Evolutionary conservation across 2,888 invertebrate species (phyloP), one percentile per base, ranked within the genome.

Genomic region (Caenorhabditis auriculariae): DNA sequence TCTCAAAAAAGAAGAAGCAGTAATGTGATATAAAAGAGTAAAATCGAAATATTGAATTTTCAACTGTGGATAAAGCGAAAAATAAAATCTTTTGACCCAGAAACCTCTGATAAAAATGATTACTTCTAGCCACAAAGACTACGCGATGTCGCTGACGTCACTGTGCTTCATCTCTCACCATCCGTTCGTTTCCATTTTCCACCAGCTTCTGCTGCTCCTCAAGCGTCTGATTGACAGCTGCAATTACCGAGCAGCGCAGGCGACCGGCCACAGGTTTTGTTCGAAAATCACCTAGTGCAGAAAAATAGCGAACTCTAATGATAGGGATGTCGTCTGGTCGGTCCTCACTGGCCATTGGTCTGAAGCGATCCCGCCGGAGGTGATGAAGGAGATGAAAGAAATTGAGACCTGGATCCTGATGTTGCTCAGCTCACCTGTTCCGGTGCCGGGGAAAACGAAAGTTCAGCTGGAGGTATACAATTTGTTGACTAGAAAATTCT

Each of bases 341-440:
- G 91, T 93, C 45, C 83, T 98, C 66, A 91, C 93, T 1, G 85
- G 85, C 12, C 82, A 83, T 55, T 81, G 82, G 53, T 75, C 79
- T 17, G 72, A 74, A 0, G 53, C 67, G 19, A 73, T 82, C 21
- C 90, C 91, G 2, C 89, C 90, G 0, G 90, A 91, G 65, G 91
- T 96, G 17, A 86, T 94, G 74, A 94, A 94, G 83, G 95, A 96
- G 84, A 92, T 98, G 38, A 88, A 91, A 73, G 95, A 96, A 85
- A 92, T 99, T 69, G 98, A 99, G 85, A 96, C 94, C 6, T 99
- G 98, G 96, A 95, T 98, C 75, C 85, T 98, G 60, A 88, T 94
- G 60, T 86, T 98, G 38, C 86, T 99, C 42, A 95, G 94, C 70
- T 91, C 96, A 54, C 98, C 98, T 3, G 96, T 98, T 49, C 95